Evolutionary conservation across 2,113 vertebrate species (phyloP), one percentile per base, ranked within the genome.

Genomic region (Collichthys lucidus): DNA sequence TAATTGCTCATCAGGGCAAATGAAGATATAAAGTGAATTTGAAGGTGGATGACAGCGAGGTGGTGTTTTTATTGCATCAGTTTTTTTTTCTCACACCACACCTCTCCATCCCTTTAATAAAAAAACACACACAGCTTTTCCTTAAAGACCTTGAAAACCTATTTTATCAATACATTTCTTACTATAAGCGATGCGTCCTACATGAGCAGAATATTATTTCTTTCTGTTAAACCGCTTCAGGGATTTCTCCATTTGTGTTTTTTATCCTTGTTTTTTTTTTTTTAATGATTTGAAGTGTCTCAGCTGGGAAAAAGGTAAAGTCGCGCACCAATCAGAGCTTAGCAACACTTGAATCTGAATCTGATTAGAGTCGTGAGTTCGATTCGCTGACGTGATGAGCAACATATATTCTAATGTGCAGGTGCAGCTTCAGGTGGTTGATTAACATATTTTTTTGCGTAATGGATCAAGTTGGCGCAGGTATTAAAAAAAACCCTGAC

Each of bases 1-100:
- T 61, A 79, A 88, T 79, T 81, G 82, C 52, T 76, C 79, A 53
- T 74, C 56, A 14, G 74, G 35, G 47, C 49, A 74, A 77, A 55
- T 46, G 10, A 49, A 71, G 66, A 76, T 53, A 20, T 75, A 79
- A 72, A 50, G 4, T n/a, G 40, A 76, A 52, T 26, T 52, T 42
- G n/a, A 76, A 71, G 56, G 47, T 73, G 69, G 49, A 77, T 74
- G 76, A 73, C 24, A 55, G 56, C 50, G 61, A 85, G 60, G 76
- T n/a, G 44, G 57, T 73, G 20, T 53, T 80, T 55, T 35, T 29
- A 62, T 77, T 82, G 31, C 65, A 79, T 75, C 77, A 78, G 24
- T 19, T 68, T 47, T 62, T 40, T 8, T 35, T 35, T 22, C n/a
- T n/a, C 22, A 5, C 11, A 50, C 63, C 52, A 16, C 63, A 69